These are phyloP conservation scores for Aphrophora alni DNA, from an alignment of 2,888 invertebrate genomes.

Conservation along the genomic window DNA sequence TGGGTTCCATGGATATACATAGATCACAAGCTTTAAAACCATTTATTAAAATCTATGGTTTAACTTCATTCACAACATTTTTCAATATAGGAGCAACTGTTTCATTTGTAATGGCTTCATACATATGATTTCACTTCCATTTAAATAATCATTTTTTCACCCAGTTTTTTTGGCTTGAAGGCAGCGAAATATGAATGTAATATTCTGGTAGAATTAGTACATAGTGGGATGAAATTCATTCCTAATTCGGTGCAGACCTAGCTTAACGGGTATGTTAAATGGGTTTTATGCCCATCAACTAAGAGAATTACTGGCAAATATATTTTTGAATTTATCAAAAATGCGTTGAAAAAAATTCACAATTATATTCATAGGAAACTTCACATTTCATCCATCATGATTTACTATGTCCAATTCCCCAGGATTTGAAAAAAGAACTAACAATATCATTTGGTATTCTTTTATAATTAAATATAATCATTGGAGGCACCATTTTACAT, in stretches of 20 bases:
- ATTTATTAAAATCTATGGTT: slow-evolving; percentile 21
- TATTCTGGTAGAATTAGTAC: slow-evolving; percentile 52
- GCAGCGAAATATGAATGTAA: slow-evolving; percentile 51
- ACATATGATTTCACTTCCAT: slow-evolving; percentile 20
- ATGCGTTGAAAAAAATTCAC: slow-evolving; percentile 22
- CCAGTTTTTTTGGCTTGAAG: slow-evolving; percentile 39
- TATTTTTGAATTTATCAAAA: slow-evolving; percentile 39
- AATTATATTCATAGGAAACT: slow-evolving; percentile 43
- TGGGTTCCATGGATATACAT: no score
- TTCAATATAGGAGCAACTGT: slow-evolving; percentile 37
- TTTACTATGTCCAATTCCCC: slow-evolving; percentile 56
- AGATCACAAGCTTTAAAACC: slow-evolving; percentile 31
- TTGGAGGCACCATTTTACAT: slow-evolving; percentile 50
- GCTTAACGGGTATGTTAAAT: slow-evolving; percentile 47
- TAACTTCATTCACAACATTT: slow-evolving; percentile 30
- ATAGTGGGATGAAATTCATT: slow-evolving; percentile 35
- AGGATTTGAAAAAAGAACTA: slow-evolving; percentile 49
- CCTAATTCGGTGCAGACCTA: slow-evolving; percentile 48
- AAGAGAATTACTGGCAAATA: slow-evolving; percentile 48
- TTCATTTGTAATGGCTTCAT: slow-evolving; percentile 20
- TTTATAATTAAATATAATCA: slow-evolving; percentile 45
- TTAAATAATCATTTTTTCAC: slow-evolving; percentile 28
- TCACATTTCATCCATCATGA: slow-evolving; percentile 48
- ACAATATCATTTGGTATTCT: slow-evolving; percentile 44
- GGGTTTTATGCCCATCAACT: slow-evolving; percentile 48